Base-by-base conservation (phyloP, 2,113 vertebrate genomes). In the Embiotoca jacksoni region DNA sequence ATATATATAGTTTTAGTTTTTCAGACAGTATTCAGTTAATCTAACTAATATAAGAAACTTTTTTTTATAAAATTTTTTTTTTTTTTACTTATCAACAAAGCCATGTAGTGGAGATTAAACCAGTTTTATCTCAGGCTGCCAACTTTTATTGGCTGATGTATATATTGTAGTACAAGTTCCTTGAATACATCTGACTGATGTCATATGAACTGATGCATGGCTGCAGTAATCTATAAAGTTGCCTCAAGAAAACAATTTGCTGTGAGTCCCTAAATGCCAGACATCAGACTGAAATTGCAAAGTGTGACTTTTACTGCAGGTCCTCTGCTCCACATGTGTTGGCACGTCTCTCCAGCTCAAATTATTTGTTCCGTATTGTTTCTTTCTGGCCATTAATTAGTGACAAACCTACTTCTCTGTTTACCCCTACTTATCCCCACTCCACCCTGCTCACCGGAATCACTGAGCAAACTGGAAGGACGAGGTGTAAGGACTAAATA, bases 381-480 rank as follows among this genome's bases (percentile, higher is more conserved):
- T 7, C 35, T 37, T 37, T 46, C 35, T 35, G 0, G 2, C 44
- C 16, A 8, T 39, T 15, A 36, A 6, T 13, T n/a, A 5, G 41
- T 44, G n/a, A 58, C 56, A 49, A 62, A 1, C 50, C 3, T 8
- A 2, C 33, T 47, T 66, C 13, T 74, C 5, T 80, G 9, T 78
- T 66, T 74, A 68, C 54, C 9, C 64, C 14, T 14, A n/a, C 31
- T 50, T 30, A 57, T 62, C 8, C 33, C n/a, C 4, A 3, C 80
- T 57, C 61, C 69, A 31, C 71, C 72, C 44, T 37, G 70, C 50
- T 57, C 46, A 9, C 4, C 46, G 0, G 47, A 44, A 54, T 64
- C 35, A 39, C 72, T 63, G 31, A 85, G 50, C 3, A 62, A 89
- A 81, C 75, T 72, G 84, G 88, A 69, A 63, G 47, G 55, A 82